Evolutionary conservation across 2,797 vertebrate genomes (phyloP), one percentile per base, ranked within the genome.

Genomic region (Lepus townsendii): DNA sequence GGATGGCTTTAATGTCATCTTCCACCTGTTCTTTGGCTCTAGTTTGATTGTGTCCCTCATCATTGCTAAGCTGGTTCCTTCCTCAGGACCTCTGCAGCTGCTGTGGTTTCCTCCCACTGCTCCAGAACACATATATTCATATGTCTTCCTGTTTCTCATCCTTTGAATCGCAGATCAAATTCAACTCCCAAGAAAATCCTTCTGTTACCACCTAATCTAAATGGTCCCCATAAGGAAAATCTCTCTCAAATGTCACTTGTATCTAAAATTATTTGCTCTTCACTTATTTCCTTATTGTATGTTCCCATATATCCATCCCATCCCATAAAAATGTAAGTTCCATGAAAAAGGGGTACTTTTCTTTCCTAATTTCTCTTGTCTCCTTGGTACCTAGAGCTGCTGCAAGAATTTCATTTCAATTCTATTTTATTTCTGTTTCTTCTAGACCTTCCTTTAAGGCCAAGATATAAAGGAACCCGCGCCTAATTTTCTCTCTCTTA

Each of bases 331-430:
- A 42, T 63, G 3, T 75, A 84, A 89, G 1, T 57, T 94, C 20
- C 16, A 50, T 57, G 9, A 95, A 77, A 80, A 86, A 89, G 92
- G 7, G 26, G 16, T 38, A 57, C 75, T 88, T 82, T 20, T 76
- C 22, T 75, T 88, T 82, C 1, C 10, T 26, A 76, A 89, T 86
- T 19, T 35, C 20, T 57, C 60, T 42, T 54, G 2, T 69, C 62
- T 79, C 52, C 27, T 72, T 90, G n/a, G 20, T 83, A 2, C 85
- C 26, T 54, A 78, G 69, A 10, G 79, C 38, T 62, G 12, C 22
- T 35, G 60, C 79, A 32, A 71, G 69, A 91, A 90, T 96, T 96
- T 92, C 9, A 91, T 90, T 93, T 90, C 52, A 87, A 96, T 88
- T 90, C 50, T 14, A 72, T 90, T 92, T 91, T 88, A 92, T 63